These are phyloP conservation scores for Todus mexicanus DNA, from an alignment of 2,797 vertebrate species.

Conservation along the genomic window DNA sequence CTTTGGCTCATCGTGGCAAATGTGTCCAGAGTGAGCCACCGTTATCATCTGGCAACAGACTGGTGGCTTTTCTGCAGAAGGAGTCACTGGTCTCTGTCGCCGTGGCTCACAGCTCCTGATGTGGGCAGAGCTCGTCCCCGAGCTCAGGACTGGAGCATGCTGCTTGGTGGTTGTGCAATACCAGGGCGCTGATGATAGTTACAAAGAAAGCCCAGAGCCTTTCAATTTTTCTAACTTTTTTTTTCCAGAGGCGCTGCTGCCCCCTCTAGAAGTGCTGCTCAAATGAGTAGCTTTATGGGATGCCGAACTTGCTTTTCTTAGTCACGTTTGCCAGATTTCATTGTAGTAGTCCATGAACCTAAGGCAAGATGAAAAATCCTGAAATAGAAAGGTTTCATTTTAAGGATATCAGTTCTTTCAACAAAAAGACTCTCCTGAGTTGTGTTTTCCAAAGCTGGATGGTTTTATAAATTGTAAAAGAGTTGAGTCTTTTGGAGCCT, in stretches of 20 bases:
- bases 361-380: background rate
- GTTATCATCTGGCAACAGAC: background rate
- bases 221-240: background rate
- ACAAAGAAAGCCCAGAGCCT: background rate
- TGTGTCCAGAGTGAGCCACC: background rate
- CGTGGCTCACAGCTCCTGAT: background rate
- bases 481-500: background rate
- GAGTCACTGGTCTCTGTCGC: background rate
- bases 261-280: background rate
- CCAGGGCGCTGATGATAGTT: background rate
- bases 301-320: background rate
- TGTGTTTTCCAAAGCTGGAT: background rate
- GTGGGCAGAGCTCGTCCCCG: rapidly evolving
- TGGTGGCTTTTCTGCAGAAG: background rate
- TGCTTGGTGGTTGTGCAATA: background rate
- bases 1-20: background rate
- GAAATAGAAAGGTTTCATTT: background rate
- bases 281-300: background rate
- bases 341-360: background rate
- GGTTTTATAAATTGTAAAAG: background rate
- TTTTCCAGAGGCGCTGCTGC: background rate
- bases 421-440: background rate
- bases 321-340: background rate
- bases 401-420: background rate
- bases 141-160: background rate